Evolutionary conservation across 1,140 invertebrate species (phyloP).

Genomic region (Trichonephila clavipes): DNA sequence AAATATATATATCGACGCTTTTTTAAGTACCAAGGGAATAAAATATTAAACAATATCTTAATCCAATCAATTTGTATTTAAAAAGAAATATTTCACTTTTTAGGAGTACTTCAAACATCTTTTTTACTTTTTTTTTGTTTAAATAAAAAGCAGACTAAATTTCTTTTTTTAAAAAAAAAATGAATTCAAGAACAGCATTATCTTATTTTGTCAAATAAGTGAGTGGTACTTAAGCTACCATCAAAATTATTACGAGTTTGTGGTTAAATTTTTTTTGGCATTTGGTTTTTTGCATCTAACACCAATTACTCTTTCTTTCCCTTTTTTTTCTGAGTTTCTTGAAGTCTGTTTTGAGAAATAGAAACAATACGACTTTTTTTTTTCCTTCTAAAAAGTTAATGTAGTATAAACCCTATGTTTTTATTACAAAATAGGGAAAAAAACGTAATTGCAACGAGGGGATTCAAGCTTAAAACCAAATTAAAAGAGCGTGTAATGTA

Average conservation of each 20-base stretch:
- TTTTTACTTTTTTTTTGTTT: neutral
- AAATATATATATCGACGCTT: no score
- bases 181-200: neutral
- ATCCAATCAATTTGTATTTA: neutral
- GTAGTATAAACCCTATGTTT: neutral
- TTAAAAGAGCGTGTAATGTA: slow-evolving; percentile 1
- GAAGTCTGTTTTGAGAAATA: neutral
- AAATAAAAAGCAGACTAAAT: neutral
- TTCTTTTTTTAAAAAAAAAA: neutral
- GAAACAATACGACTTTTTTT: neutral
- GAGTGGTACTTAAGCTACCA: neutral
- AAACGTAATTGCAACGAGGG: neutral
- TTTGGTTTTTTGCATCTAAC: neutral
- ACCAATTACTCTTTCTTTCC: neutral
- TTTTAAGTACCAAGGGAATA: neutral
- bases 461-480: slow-evolving; percentile 10
- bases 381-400: neutral
- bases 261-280: neutral
- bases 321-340: neutral
- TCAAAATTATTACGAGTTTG: slow-evolving; percentile 2
- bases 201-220: neutral
- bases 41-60: neutral
- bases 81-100: neutral
- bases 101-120: neutral
- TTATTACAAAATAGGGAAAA: neutral